Conservation (phyloP, 2,113 vertebrate species). For the Scolopax mira region DNA sequence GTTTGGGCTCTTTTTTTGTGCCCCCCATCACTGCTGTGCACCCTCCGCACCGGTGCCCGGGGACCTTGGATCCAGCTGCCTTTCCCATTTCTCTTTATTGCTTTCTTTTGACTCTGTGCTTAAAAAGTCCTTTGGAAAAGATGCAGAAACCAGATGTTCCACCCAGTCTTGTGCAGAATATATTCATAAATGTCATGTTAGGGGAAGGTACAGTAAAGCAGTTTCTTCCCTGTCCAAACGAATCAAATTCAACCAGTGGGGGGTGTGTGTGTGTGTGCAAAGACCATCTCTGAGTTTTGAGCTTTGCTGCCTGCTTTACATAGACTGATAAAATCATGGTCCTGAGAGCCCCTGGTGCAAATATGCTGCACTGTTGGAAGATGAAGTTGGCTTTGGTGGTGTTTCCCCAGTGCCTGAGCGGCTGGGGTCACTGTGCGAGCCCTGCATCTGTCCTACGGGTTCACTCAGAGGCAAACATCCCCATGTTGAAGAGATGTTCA, state of each 20-base stretch:
- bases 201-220: fast-evolving
- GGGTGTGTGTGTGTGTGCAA: background rate
- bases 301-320: background rate
- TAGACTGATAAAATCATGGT: background rate
- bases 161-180: background rate
- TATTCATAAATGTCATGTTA: background rate
- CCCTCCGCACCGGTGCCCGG: fast-evolving
- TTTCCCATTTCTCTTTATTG: background rate
- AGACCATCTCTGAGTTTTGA: background rate
- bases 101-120: background rate
- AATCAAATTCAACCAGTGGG: background rate
- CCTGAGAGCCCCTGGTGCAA: background rate
- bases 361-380: background rate
- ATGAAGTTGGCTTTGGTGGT: background rate
- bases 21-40: fast-evolving
- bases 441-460: background rate
- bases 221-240: background rate
- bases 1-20: too few relatives aligned
- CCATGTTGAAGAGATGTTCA: background rate
- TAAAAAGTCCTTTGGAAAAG: background rate
- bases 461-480: background rate
- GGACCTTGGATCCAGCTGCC: background rate
- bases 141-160: background rate
- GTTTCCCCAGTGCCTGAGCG: background rate
- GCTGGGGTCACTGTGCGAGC: background rate